These are phyloP conservation scores for Megalops cyprinoides DNA, from an alignment of 2,797 vertebrate species.

Conservation along the genomic window DNA sequence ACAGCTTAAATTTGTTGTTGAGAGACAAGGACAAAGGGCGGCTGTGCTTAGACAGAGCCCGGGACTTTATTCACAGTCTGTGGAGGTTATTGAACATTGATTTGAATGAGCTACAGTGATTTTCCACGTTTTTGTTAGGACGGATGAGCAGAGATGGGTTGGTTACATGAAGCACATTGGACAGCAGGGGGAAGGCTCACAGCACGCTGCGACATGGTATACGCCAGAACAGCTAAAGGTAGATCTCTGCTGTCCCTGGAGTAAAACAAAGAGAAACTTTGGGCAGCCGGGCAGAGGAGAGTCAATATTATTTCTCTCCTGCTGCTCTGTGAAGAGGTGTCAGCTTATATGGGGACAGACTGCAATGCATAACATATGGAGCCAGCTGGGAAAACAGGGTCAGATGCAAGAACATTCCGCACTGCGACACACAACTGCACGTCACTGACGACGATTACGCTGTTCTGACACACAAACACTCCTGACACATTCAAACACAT, in stretches of 20 bases:
- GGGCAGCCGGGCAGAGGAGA: slow-evolving; percentile 10
- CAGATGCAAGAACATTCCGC: not conserved
- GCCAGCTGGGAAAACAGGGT: slow-evolving; percentile 4
- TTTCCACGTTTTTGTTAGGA: not conserved
- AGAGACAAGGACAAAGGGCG: not conserved
- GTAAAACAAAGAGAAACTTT: slow-evolving; percentile 14
- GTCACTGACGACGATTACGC: too few relatives aligned
- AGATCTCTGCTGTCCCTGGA: not conserved
- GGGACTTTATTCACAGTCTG: not conserved
- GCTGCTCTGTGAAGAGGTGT: not conserved
- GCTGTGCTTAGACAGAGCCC: not conserved
- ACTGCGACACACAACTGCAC: not conserved
- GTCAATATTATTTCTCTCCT: slow-evolving; percentile 23
- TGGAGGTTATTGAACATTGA: not conserved
- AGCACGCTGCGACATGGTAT: not conserved
- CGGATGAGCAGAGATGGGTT: not conserved
- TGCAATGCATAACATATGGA: not conserved
- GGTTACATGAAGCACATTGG: not conserved
- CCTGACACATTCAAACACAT: not conserved
- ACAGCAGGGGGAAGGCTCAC: not conserved
- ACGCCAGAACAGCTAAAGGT: not conserved
- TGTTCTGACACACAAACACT: not conserved
- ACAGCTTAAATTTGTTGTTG: not conserved
- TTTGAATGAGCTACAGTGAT: not conserved
- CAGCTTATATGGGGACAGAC: not conserved